phyloP scores from a whole-genome alignment of 2,797 vertebrate genomes.

The Gadopsis marmoratus region DNA sequence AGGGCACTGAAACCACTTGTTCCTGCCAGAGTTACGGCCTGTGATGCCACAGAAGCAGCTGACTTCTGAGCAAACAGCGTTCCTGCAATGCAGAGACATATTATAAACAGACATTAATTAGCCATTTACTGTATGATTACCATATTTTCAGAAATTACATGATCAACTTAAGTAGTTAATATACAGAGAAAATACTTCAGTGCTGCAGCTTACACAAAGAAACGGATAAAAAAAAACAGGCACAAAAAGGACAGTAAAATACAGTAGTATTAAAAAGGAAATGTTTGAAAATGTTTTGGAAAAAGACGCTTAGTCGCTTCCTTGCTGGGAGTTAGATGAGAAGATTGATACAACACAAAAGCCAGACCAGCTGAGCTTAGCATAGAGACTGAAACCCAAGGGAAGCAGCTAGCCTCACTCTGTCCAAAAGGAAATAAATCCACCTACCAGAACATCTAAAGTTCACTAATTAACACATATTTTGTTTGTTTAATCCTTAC shows the following conservation, averaged over 20 bases:
- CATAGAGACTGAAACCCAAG: not conserved
- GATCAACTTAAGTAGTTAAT: not conserved
- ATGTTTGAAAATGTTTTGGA: not conserved
- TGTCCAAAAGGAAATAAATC: not conserved
- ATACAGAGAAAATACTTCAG: not conserved
- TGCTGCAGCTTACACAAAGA: not conserved
- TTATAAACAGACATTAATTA: not conserved
- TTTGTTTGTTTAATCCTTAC: not conserved
- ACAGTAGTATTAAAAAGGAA: not conserved
- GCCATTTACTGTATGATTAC: not conserved
- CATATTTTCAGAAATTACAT: not conserved
- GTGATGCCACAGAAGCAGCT: constrained; percentile 81
- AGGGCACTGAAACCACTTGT: constrained; percentile 84
- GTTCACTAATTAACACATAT: not conserved
- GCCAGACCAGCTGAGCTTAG: not conserved
- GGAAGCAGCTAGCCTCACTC: not conserved
- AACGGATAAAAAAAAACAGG: not conserved
- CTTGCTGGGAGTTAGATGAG: not conserved
- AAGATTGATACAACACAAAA: not conserved
- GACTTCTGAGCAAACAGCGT: constrained; percentile 96
- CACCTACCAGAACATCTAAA: not conserved
- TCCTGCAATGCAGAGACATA: constrained; percentile 78
- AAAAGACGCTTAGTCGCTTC: not conserved
- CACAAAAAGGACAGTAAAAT: not conserved
- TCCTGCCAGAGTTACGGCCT: constrained; percentile 82